Conservation (phyloP, 2,797 vertebrate genomes). For the Molossus molossus region DNA sequence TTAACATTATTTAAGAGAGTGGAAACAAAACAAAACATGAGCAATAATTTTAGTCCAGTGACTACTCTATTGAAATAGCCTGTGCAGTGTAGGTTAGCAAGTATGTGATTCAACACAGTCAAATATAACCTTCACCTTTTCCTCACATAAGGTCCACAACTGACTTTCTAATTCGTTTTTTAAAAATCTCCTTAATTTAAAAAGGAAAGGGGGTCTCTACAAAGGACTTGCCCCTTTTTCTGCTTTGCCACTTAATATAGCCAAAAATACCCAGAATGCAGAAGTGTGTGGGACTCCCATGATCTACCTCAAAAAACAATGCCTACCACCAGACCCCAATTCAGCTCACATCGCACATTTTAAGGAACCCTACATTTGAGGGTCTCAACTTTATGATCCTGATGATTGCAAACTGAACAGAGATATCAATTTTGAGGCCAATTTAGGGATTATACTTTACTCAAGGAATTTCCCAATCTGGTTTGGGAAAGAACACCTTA, state of each 20-base stretch:
- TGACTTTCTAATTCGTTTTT: background rate
- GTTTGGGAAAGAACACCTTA: background rate
- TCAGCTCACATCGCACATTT: background rate
- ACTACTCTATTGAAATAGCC: background rate
- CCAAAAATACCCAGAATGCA: background rate
- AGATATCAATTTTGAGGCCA: background rate
- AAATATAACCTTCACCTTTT: background rate
- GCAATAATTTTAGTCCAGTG: conserved; percentile 10
- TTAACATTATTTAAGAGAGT: background rate
- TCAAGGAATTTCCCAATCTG: background rate
- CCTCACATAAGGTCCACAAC: background rate
- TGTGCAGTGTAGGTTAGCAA: background rate
- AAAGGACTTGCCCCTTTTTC: conserved; percentile 26
- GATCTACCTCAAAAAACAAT: background rate
- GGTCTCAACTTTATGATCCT: background rate
- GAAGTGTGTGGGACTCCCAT: background rate
- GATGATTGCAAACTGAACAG: background rate
- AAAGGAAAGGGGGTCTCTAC: background rate
- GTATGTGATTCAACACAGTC: background rate
- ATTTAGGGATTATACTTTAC: background rate
- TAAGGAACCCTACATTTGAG: background rate
- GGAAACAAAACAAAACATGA: background rate
- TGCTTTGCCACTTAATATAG: background rate
- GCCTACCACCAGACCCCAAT: background rate
- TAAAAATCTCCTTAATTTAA: conserved; percentile 40